These are phyloP conservation scores for Antheraea mylitta DNA, from an alignment of 1,140 invertebrate species.

Conservation along the genomic window DNA sequence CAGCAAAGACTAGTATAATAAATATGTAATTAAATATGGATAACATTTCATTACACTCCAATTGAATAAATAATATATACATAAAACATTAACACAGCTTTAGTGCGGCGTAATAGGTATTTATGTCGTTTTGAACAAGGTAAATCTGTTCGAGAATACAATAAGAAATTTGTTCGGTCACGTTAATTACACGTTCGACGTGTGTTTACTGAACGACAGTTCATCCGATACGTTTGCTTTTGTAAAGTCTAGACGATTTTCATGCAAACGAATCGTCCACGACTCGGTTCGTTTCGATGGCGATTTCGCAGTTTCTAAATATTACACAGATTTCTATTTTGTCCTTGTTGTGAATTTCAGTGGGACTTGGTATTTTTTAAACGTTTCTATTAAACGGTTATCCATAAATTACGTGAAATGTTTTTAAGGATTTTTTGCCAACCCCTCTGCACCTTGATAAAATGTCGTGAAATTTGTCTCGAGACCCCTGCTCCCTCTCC, in stretches of 20 bases:
- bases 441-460: no score
- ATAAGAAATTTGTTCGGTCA: not conserved
- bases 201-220: not conserved
- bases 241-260: slow-evolving; percentile 1
- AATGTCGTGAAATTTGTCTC: no score
- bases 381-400: not conserved
- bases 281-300: not conserved
- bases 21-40: not conserved
- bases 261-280: not conserved
- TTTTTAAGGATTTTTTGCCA: no score
- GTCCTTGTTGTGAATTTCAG: not conserved
- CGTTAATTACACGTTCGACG: not conserved
- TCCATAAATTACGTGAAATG: no score
- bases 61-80: slow-evolving; percentile 1
- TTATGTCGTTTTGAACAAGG: not conserved
- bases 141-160: not conserved
- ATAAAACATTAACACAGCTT: no score
- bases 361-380: not conserved
- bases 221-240: not conserved
- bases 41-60: not conserved
- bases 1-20: no score
- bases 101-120: no score
- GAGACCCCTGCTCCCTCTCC: no score
- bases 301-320: not conserved
- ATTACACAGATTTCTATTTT: not conserved